Evolutionary conservation across 2,888 invertebrate genomes (phyloP).

Genomic region (Celastrina argiolus): DNA sequence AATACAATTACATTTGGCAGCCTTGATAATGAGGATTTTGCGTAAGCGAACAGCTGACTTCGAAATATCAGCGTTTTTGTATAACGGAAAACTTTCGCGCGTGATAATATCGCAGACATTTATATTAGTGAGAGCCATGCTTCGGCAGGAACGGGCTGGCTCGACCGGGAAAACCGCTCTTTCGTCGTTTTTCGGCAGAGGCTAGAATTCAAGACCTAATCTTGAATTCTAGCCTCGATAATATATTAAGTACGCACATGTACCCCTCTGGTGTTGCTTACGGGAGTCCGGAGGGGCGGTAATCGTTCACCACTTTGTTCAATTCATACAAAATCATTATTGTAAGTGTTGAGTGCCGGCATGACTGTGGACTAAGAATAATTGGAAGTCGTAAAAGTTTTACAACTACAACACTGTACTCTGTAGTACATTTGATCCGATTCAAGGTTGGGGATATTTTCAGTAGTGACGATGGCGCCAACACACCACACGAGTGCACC

Average conservation of each 20-base stretch:
- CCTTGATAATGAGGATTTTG: neutral
- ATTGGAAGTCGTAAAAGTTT: slow-evolving; percentile 25
- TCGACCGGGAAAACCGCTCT: too few relatives aligned
- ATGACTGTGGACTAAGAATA: slow-evolving; percentile 21
- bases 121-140: too few relatives aligned
- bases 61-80: neutral
- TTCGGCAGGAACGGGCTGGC: too few relatives aligned
- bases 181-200: too few relatives aligned
- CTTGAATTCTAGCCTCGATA: too few relatives aligned
- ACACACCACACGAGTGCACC: neutral
- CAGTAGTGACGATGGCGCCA: slow-evolving; percentile 25
- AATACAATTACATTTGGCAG: neutral
- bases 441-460: slow-evolving; percentile 23
- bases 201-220: too few relatives aligned
- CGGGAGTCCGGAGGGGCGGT: too few relatives aligned
- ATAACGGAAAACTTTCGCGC: neutral
- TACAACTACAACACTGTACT: slow-evolving; percentile 33
- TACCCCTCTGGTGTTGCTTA: too few relatives aligned
- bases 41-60: neutral
- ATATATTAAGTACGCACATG: too few relatives aligned
- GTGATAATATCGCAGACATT: neutral
- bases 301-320: neutral
- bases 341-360: neutral
- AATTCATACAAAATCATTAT: neutral
- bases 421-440: slow-evolving; percentile 23